A percentile compares a stretch with the other conserved stretches of the same genome.
Conservation (phyloP, 2,888 invertebrate genomes). For the Tuta absoluta region DNA sequence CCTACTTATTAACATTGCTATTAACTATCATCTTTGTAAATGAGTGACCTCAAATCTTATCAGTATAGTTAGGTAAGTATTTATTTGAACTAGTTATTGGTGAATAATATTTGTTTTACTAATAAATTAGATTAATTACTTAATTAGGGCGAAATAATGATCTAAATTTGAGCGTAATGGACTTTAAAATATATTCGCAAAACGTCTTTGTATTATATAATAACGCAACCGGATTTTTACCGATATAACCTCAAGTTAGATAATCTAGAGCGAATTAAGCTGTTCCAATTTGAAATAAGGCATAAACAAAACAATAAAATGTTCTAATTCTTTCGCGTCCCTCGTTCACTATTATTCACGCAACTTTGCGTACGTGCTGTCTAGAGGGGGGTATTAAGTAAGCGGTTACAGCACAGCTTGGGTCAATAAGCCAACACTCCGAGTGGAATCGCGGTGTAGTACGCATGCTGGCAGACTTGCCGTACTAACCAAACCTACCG, state of each 20-base stretch:
- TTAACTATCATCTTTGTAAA: neutral
- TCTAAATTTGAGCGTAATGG: neutral
- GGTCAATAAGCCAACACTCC: conserved; percentile 56
- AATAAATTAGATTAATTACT: conserved; percentile 16
- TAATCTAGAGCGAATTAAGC: neutral
- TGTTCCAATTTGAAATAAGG: neutral
- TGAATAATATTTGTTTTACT: conserved; percentile 10
- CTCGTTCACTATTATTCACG: conserved; percentile 42
- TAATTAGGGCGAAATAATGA: neutral
- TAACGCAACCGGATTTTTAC: neutral
- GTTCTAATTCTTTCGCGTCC: conserved; percentile 20
- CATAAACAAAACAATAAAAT: conserved; percentile 20
- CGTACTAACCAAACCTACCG: conserved; percentile 33
- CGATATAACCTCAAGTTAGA: neutral
- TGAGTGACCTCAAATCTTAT: neutral
- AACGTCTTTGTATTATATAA: neutral
- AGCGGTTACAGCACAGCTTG: conserved; percentile 71
- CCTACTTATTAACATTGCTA: neutral
- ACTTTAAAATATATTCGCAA: conserved; percentile 3
- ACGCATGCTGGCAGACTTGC: conserved; percentile 56
- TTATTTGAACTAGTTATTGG: conserved; percentile 2
- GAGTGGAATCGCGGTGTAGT: conserved; percentile 56
- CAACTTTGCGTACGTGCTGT: conserved; percentile 37
- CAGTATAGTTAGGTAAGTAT: neutral
- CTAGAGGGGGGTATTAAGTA: conserved; percentile 67